Conservation (phyloP, 2,888 invertebrate species). For the Rhagium mordax region DNA sequence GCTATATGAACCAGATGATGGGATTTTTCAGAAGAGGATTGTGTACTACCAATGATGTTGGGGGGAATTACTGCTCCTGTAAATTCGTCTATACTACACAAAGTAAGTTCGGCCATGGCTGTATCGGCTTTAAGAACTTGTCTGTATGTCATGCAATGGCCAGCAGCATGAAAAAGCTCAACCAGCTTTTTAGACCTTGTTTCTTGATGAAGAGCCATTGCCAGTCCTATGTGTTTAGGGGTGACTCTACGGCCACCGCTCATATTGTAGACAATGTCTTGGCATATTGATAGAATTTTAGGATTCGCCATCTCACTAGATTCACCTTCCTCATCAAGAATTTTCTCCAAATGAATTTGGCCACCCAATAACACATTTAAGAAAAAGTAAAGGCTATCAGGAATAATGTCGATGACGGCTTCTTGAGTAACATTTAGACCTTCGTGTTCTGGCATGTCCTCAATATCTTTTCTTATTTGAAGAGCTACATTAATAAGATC, state of each 20-base stretch:
- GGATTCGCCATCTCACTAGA: constrained; percentile 1
- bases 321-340: neutral
- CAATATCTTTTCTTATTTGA: neutral
- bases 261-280: constrained; percentile 34
- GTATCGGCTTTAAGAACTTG: constrained; percentile 36
- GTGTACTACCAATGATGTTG: neutral
- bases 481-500: constrained; percentile 4
- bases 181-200: constrained; percentile 39
- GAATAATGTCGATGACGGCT: neutral
- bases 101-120: constrained; percentile 38
- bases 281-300: constrained; percentile 19
- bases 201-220: constrained; percentile 30
- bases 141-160: constrained; percentile 31
- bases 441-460: neutral
- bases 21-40: neutral
- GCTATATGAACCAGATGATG: neutral
- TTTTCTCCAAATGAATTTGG: neutral
- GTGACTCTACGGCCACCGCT: constrained; percentile 30
- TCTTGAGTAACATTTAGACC: neutral
- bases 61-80: neutral
- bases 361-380: constrained; percentile 2
- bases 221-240: constrained; percentile 40
- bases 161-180: constrained; percentile 23
- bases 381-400: constrained; percentile 10
- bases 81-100: neutral